Evolutionary conservation across 2,888 invertebrate genomes (phyloP), one percentile per base, ranked within the genome.

Genomic region (Scelioninae gen. 1): DNA sequence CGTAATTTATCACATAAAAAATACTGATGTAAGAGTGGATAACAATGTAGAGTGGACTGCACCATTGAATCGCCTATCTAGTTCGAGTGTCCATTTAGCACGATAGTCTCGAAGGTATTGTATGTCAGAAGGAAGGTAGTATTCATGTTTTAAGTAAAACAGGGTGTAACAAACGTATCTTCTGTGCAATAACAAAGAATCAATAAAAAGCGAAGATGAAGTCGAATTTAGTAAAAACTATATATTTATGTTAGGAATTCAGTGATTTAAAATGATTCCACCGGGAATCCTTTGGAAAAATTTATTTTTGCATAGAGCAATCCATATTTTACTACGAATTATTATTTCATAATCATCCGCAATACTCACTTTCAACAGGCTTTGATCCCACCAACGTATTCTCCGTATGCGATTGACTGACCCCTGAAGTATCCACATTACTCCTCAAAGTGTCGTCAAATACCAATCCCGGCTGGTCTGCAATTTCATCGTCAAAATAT

Each of bases 401-500:
- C 13, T 92, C 92, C 0, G 91, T 90, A 40, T 88, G 85, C n/a
- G 85, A 86, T 51, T 88, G 90, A 80, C 84, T 86, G 29, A 82
- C 84, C 31, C 82, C 87, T 15, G 88, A 90, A 5, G 78, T 84
- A 4, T 87, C 87, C 2, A 83, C 56, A 3, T 62, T 81, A 34
- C 82, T 84, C 40, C 89, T 88, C 38, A 91, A 82, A 88, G 94
- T 94, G 92, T 96, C 96, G 90, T 95, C 95, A 88, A 97, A 96
- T 11, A 96, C 93, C 84, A 98, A 91, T 0, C 96, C 97, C 10
- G 97, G 97, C 89, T 98, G 97, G 93, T 98, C 97, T 49, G 96
- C 96, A 81, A 98, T 97, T 92, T 98, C 97, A 88, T 98, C 97
- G 88, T 98, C 97, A 82, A 97, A 94, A 92, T 95, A 97, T 91